Conservation (phyloP, 2,888 invertebrate genomes). For the Leucoptera coffeella region DNA sequence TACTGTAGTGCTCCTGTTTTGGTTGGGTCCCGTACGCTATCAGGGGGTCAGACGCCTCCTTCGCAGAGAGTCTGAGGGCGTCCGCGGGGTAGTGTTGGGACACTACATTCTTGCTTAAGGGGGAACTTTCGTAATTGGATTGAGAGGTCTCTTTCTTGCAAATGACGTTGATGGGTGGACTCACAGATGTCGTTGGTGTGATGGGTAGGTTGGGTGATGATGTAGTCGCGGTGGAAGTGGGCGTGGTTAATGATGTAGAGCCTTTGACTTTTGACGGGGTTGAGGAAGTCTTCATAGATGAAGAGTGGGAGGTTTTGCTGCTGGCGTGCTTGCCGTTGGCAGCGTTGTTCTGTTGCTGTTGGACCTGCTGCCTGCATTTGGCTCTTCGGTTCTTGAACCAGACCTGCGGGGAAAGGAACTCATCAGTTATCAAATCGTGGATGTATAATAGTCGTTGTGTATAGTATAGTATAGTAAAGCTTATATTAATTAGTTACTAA, state of each 20-base stretch:
- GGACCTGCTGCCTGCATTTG: conserved; percentile 88
- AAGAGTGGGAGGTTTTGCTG: conserved; percentile 18
- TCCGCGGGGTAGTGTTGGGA: conserved; percentile 28
- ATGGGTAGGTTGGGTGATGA: conserved; percentile 56
- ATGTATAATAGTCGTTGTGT: no score
- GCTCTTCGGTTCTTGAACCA: conserved; percentile 99
- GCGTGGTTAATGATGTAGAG: conserved; percentile 14
- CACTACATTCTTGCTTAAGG: conserved; percentile 25
- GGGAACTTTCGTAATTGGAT: conserved; percentile 28
- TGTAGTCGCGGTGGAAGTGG: conserved; percentile 31
- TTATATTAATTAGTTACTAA: no score
- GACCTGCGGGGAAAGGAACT: no score
- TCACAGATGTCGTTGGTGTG: conserved; percentile 63
- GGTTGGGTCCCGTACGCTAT: conserved; percentile 39
- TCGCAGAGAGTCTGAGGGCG: conserved; percentile 22
- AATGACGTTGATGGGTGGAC: conserved; percentile 61
- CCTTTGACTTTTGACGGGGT: conserved; percentile 9
- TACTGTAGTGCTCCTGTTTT: conserved; percentile 38
- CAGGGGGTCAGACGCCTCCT: conserved; percentile 21
- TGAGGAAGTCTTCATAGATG: conserved; percentile 27
- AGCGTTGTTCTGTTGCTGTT: conserved; percentile 59
- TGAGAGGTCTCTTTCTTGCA: conserved; percentile 59
- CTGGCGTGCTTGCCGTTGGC: conserved; percentile 36
- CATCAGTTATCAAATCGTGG: no score
- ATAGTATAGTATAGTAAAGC: no score